phyloP scores from a whole-genome alignment of 2,797 vertebrate species.

The Galagoides demidoff region DNA sequence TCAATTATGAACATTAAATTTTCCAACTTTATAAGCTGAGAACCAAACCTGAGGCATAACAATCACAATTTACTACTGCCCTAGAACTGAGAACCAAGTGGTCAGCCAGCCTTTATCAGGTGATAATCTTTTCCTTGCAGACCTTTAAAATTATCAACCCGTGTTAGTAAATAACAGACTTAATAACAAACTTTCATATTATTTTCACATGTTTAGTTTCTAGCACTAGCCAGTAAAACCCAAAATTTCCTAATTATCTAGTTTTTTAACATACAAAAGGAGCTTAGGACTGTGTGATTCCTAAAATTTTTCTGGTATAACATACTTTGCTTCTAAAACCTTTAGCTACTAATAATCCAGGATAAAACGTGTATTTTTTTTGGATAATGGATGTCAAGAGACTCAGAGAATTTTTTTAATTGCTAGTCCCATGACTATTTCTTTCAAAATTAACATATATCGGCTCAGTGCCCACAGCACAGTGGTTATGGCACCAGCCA shows the following conservation, averaged over 20 bases:
- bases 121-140: neutral
- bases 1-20: neutral
- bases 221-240: neutral
- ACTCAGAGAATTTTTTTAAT: conserved; percentile 9
- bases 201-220: conserved; percentile 26
- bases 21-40: neutral
- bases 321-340: neutral
- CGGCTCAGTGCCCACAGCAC: no score
- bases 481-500: no score
- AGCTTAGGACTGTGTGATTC: neutral
- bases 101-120: neutral
- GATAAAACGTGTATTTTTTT: conserved; percentile 2
- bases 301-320: conserved; percentile 31
- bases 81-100: neutral
- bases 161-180: neutral
- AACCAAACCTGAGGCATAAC: neutral
- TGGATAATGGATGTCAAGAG: neutral
- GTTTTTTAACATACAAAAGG: neutral
- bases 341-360: neutral
- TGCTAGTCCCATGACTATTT: neutral
- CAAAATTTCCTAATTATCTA: neutral
- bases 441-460: neutral
- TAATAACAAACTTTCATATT: neutral
- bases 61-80: neutral
- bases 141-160: neutral